A percentile compares a stretch with the other conserved stretches of the same genome.
Conservation (phyloP, 30 jellyfish, hydroid and myxozoan species). For the Cassiopea xamachana region DNA sequence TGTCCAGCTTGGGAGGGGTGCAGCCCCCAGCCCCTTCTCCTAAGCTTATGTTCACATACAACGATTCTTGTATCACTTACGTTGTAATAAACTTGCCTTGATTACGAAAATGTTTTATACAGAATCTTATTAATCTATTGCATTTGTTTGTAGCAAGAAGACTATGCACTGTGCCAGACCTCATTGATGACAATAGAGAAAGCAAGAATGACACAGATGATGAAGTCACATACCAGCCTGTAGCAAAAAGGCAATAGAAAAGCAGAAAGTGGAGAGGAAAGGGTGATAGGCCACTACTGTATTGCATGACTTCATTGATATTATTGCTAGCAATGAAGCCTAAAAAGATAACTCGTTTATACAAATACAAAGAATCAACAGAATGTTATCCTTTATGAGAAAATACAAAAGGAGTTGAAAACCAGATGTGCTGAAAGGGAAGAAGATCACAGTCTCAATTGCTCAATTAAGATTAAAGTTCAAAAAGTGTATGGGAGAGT, state of each 20-base stretch:
- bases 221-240: too few relatives aligned
- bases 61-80: background rate
- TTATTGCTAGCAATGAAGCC: background rate
- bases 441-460: background rate
- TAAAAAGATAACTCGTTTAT: slow-evolving; percentile 11
- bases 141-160: background rate
- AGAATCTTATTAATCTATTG: background rate
- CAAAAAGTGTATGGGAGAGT: slow-evolving; percentile 22
- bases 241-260: background rate
- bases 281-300: slow-evolving; percentile 19
- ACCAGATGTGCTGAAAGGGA: slow-evolving; percentile 2
- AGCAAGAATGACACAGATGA: background rate
- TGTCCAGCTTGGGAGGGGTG: too few relatives aligned
- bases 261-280: slow-evolving; percentile 17
- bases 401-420: slow-evolving; percentile 13
- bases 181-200: background rate
- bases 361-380: slow-evolving; percentile 33
- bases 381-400: slow-evolving; percentile 10
- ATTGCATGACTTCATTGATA: slow-evolving; percentile 35
- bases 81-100: too few relatives aligned
- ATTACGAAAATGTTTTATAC: too few relatives aligned
- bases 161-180: background rate
- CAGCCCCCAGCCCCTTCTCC: too few relatives aligned
- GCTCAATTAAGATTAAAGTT: slow-evolving; percentile 20
- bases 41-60: background rate